Base-by-base conservation (phyloP, 2,888 invertebrate genomes). In the Thyatira batis region DNA sequence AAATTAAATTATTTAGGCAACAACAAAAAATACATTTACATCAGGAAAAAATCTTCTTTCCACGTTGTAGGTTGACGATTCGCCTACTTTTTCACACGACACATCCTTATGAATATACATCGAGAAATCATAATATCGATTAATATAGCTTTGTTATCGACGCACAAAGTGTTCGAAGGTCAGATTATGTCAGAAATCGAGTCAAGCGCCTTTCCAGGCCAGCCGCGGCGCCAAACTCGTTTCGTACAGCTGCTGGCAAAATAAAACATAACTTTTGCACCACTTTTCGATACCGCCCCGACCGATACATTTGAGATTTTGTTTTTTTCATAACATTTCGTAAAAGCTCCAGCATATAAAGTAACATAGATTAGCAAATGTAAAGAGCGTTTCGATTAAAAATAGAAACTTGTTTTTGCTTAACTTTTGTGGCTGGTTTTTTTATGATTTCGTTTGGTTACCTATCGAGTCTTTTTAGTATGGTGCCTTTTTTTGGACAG, bases 121-220 rank as follows among this genome's bases (percentile, higher is more conserved):
- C 21, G 51, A 45, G 45, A 46, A 43, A 39, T 20, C 23, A 49
- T 44, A 49, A 39, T 48, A 49, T 33, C 46, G 45, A 49, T 49
- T 30, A 59, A 53, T 56, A 53, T 53, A 55, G 52, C 54, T 60
- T 55, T 54, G 54, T 49, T 50, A 54, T 58, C 46, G 53, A 48
- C 46, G 49, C 56, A 57, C 54, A 58, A 53, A 30, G 43, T 43
- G 30, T 43, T 39, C 57, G 80, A 82, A 81, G 80, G 81, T 68
- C 74, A 71, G 60, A 64, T 80, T 79, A 80, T 78, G 78, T 78
- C 79, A 78, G 75, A 55, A 57, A 55, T 59, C 67, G 67, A 72
- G 69, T 67, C 67, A 17, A 11, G n/a, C 33, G 39, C 39, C 39
- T 39, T 39, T 39, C 39, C 39, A 67, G 66, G 69, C 69, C 71